phyloP scores from a whole-genome alignment of 2,888 invertebrate genomes.

The Amiota communis region DNA sequence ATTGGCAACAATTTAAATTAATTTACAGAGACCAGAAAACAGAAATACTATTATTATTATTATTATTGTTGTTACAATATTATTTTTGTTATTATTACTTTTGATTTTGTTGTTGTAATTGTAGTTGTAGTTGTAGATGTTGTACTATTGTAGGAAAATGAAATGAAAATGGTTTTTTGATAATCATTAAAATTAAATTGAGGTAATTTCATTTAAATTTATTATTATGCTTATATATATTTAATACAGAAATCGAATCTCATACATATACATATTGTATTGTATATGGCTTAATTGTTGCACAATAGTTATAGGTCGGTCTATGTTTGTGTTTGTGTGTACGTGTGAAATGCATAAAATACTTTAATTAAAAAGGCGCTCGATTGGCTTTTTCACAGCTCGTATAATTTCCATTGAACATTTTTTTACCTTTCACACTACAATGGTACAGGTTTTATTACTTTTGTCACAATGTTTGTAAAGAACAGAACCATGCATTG shows the following conservation, averaged over 20 bases:
- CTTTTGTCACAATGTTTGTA: too few species aligned
- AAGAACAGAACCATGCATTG: too few species aligned
- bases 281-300: constrained; percentile 7
- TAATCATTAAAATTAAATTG: constrained; percentile 18
- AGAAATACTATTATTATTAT: not conserved
- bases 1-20: constrained; percentile 23
- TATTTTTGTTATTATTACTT: not conserved
- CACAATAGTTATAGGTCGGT: not conserved
- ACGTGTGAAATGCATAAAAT: not conserved
- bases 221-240: constrained; percentile 1
- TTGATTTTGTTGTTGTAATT: too few species aligned
- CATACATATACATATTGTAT: not conserved
- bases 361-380: constrained; percentile 4
- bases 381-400: too few species aligned
- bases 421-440: not conserved
- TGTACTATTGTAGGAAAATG: not conserved
- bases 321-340: not conserved
- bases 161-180: constrained; percentile 16
- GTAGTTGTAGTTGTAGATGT: too few species aligned
- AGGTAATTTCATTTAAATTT: constrained; percentile 9
- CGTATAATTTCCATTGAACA: constrained; percentile 9
- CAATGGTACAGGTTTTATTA: too few species aligned
- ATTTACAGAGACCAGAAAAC: not conserved
- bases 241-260: not conserved
- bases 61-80: too few species aligned